Evolutionary conservation across 1,140 invertebrate species (phyloP), one percentile per base, ranked within the genome.

Genomic region (Ooceraea biroi): DNA sequence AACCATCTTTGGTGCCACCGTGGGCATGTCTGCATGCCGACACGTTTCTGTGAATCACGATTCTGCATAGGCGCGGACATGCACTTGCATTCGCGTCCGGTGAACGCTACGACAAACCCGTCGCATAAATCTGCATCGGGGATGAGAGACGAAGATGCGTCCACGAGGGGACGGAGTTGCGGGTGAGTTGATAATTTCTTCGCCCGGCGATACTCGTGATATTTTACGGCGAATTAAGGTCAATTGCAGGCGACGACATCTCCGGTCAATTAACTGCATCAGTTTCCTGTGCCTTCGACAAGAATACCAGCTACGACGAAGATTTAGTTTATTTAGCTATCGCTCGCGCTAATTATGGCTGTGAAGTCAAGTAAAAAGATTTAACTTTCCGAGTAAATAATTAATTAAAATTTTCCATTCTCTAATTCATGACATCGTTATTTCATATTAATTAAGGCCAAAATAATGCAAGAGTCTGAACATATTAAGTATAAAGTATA

Each of bases 1-100:
- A 66, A 77, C 44, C 52, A 46, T 61, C 44, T 60, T 74, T 22
- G 36, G 36, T 36, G 71, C n/a, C 55, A 19, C 60, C 60, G 14
- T 19, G 19, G 46, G 27, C 46, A n/a, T 14, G 60, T 19, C 46
- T 66, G 61, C 30, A 66, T 77, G 14, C 74, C 74, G 12, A 77
- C 46, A 66, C 74, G 74, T 77, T 77, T 19, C 61, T 77, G 52
- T 77, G 74, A 77, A 77, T 77, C 74, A 77, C 19, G 74, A 77
- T 77, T 66, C 48, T 19, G 30, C 74, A 77, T 77, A 77, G 74
- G 74, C 61, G 61, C 52, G 61, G 74, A 77, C 27, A 46, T 61
- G 61, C n/a, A 27, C 73, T 77, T 77, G 44, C 30, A 66, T 77
- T 48, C 30, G 27, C 30, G 44, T 48, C 3, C 44, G 57, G n/a